phyloP scores from a whole-genome alignment of 2,797 vertebrate species.

The Eleutherodactylus coqui region DNA sequence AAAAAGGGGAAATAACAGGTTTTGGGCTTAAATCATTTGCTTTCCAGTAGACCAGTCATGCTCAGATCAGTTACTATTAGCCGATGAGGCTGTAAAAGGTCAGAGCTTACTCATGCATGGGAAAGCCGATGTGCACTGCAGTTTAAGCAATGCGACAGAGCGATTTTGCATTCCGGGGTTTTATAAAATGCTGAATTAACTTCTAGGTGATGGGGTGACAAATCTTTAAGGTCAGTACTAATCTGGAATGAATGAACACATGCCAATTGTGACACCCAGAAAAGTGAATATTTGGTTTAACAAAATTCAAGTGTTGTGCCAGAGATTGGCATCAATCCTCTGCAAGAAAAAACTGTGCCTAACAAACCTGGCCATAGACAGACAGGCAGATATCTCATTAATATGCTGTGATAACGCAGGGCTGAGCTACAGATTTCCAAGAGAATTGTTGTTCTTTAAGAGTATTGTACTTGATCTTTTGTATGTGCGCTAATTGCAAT shows the following conservation, averaged over 20 bases:
- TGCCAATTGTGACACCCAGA: conserved; percentile 29
- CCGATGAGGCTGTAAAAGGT: conserved; percentile 57
- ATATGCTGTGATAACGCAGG: not conserved
- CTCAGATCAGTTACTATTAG: conserved; percentile 56
- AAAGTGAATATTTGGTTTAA: conserved; percentile 20
- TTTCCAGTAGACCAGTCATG: conserved; percentile 42
- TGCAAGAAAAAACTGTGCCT: not conserved
- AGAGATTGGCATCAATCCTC: not conserved
- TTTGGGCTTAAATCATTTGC: conserved; percentile 36
- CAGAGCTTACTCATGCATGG: conserved; percentile 59
- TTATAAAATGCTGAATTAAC: conserved; percentile 54
- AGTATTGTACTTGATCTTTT: not conserved
- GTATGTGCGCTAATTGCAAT: no score
- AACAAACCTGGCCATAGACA: not conserved
- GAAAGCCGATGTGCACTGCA: conserved; percentile 47
- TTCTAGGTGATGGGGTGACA: conserved; percentile 57
- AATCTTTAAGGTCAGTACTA: conserved; percentile 57
- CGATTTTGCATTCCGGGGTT: conserved; percentile 53
- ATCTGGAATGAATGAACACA: conserved; percentile 25
- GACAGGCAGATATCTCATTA: not conserved
- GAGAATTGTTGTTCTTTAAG: not conserved
- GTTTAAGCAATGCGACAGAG: conserved; percentile 56
- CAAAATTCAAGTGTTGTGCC: conserved; percentile 12
- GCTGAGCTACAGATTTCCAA: not conserved
- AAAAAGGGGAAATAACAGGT: conserved; percentile 29